Evolutionary conservation across 2,113 vertebrate species (phyloP), one percentile per base, ranked within the genome.

Genomic region (Ardeotis arabs): DNA sequence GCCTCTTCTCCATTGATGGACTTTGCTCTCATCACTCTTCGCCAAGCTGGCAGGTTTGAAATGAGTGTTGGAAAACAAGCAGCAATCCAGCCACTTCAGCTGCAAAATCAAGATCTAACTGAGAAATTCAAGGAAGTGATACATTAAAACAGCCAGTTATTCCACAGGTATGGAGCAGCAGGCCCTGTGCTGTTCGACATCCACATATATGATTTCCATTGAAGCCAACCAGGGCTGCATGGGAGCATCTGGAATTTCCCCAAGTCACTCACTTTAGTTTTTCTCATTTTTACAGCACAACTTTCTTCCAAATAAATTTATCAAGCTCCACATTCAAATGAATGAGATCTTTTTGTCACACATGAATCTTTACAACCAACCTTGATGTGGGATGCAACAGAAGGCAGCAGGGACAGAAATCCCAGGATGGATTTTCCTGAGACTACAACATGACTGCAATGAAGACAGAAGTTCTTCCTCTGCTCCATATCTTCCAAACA

Each of bases 161-260:
- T n/a, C 45, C 5, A 1, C 22, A 35, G 22, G 28, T 4, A 45
- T 1, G 7, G 37, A 86, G 18, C n/a, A 84, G 63, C 45, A 62
- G 72, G 23, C 10, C 39, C n/a, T 59, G 45, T 52, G 24, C 33
- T 60, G 24, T 41, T 35, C n/a, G 45, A 62, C 31, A 8, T 1
- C 9, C 19, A 12, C 31, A 50, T 3, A 1, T 45, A 1, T 55
- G 4, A 66, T 24, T 93, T 53, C 39, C 63, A 59, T 0, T 14
- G n/a, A 88, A 62, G 67, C 35, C 72, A 92, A 12, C 11, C 33
- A 78, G 35, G 44, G 47, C 52, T 50, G 24, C 22, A 39, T 2
- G 0, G 1, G 13, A 85, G 78, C 49, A 79, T 19, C 62, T 63
- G 19, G 68, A 80, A 63, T 31, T 23, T 83, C 39, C 20, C 5